Percentiles rank a stretch among this genome's conserved stretches.
These are phyloP conservation scores for Vollenhovia emeryi DNA, from an alignment of 1,140 invertebrate species.

Conservation along the genomic window DNA sequence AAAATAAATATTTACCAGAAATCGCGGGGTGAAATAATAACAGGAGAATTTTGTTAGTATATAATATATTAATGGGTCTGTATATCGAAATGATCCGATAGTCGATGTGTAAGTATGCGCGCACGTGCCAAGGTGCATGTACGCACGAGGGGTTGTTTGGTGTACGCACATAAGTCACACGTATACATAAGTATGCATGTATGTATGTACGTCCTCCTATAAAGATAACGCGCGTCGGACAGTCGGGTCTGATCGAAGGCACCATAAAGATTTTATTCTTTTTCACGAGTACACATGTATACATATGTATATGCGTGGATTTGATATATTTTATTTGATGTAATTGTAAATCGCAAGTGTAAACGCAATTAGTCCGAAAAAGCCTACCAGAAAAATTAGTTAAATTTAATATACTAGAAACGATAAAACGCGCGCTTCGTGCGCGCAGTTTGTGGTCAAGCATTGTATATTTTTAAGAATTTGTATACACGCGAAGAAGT, in stretches of 20 bases:
- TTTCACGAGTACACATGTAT: neutral
- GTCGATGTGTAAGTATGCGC: constrained; percentile 67
- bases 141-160: constrained; percentile 37
- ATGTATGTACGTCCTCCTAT: constrained; percentile 17
- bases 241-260: constrained; percentile 7
- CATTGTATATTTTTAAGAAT: no score
- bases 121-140: constrained; percentile 38
- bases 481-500: no score
- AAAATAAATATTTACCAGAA: no score
- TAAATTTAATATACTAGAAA: no score
- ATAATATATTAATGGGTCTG: constrained; percentile 72
- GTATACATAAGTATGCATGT: neutral
- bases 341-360: neutral
- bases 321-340: neutral
- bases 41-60: constrained; percentile 29
- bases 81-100: constrained; percentile 74
- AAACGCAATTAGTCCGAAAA: neutral
- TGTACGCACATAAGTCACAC: constrained; percentile 9
- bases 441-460: no score
- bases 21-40: constrained; percentile 64
- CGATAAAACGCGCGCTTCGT: no score
- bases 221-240: constrained; percentile 35
- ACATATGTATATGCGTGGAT: neutral
- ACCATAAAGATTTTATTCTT: neutral
- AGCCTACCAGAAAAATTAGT: no score